These are phyloP conservation scores for Pardosa pseudoannulata DNA, from an alignment of 2,888 invertebrate species.

Conservation along the genomic window DNA sequence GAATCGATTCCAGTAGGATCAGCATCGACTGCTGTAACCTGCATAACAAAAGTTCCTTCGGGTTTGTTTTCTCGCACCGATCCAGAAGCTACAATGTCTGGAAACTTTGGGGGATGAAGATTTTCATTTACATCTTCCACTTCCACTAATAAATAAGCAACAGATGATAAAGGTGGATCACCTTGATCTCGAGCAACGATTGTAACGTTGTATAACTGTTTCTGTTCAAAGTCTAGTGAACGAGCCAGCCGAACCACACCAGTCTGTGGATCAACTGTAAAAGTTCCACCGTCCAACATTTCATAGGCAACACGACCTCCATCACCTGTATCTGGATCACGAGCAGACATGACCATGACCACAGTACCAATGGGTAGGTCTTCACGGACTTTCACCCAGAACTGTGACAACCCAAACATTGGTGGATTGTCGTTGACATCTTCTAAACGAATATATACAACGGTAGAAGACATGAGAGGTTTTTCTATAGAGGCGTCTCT, in stretches of 20 bases:
- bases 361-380: conserved; percentile 93
- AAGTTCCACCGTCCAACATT: conserved; percentile 82
- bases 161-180: conserved; percentile 84
- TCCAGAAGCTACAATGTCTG: conserved; percentile 83
- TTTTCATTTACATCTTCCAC: conserved; percentile 95
- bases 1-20: conserved; percentile 81
- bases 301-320: conserved; percentile 89
- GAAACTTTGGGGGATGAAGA: conserved; percentile 87
- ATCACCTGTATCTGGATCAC: conserved; percentile 89
- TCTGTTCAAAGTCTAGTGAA: conserved; percentile 90
- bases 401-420: conserved; percentile 83
- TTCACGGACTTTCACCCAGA: conserved; percentile 88
- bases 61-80: conserved; percentile 87
- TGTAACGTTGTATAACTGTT: conserved; percentile 91
- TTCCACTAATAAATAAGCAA: conserved; percentile 87
- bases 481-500: conserved; percentile 82
- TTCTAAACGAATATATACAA: conserved; percentile 86
- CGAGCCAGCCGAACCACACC: conserved; percentile 90
- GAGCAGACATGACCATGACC: conserved; percentile 88
- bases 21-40: conserved; percentile 86
- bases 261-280: conserved; percentile 89
- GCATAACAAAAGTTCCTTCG: conserved; percentile 86
- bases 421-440: conserved; percentile 95
- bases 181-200: conserved; percentile 92
- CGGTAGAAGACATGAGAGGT: conserved; percentile 86